Evolutionary conservation across 2,113 vertebrate species (phyloP).

Genomic region (Pedionomus torquatus): DNA sequence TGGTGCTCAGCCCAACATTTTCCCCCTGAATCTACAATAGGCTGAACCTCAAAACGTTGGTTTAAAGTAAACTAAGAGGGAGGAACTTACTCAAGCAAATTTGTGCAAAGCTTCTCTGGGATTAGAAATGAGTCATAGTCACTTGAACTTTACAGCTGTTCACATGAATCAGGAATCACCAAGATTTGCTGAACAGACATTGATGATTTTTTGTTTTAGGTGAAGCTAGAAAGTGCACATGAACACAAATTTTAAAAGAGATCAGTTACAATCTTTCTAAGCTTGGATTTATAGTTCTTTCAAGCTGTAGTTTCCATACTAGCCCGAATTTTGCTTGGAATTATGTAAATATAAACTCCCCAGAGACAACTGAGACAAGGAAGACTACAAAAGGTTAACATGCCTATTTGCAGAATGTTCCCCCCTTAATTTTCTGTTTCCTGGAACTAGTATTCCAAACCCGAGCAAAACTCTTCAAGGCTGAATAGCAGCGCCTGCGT

Average conservation of each 20-base stretch:
- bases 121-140: not conserved
- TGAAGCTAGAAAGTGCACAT: constrained; percentile 41
- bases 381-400: not conserved
- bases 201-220: constrained; percentile 39
- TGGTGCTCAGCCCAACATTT: not conserved
- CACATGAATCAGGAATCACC: not conserved
- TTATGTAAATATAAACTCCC: not conserved
- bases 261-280: constrained; percentile 34
- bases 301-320: not conserved
- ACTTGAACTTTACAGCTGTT: constrained; percentile 15
- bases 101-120: not conserved
- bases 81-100: not conserved
- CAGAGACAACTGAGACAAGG: not conserved
- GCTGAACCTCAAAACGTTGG: not conserved
- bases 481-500: not conserved
- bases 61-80: not conserved
- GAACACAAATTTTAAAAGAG: constrained; percentile 50
- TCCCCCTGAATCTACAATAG: not conserved
- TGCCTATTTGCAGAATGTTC: not conserved
- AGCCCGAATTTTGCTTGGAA: not conserved
- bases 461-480: not conserved
- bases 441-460: not conserved
- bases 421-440: not conserved
- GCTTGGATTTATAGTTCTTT: not conserved
- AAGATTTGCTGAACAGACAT: not conserved